Base-by-base conservation (phyloP, 2,797 vertebrate genomes). In the Kryptolebias ocellatus region DNA sequence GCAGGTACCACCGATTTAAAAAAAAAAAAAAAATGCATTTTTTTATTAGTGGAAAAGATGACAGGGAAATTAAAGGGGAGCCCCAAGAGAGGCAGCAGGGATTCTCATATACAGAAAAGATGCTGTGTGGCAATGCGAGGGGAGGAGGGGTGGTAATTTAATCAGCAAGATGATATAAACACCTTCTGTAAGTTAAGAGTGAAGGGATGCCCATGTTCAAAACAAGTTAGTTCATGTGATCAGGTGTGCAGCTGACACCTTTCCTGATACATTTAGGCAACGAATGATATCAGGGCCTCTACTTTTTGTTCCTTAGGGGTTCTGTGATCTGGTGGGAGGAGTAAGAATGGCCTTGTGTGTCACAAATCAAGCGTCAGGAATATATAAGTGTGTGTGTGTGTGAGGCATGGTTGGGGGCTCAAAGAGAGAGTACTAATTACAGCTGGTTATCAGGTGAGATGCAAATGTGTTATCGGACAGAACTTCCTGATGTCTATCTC, bases 391-490 rank as follows among this genome's bases (percentile, higher is more conserved):
- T 37, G 29, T 56, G 47, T 11, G 7, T 16, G 57, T 53, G 1
- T 18, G 24, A 7, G 39, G 29, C 45, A 16, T n/a, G 20, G 15
- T 14, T 4, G 53, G 55, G 54, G 64, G 27, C 63, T 77, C 45
- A 12, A 37, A 52, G 45, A 24, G 55, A 77, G 64, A 76, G 72
- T 68, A 72, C 84, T 89, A 89, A 88, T 90, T 89, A 83, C 77
- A 78, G 67, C 46, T 82, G 76, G 87, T 89, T 91, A 89, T 90
- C 85, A 84, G 84, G 84, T 87, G 83, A 87, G 81, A 83, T 85
- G 83, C 78, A 84, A 86, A 91, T 89, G 87, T 64, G 64, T 86
- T 86, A 80, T 84, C 74, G 47, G 77, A 51, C 17, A 60, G n/a
- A 78, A 81, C 81, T 87, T 84, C 83, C 86, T 74, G 85, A 87